These are phyloP conservation scores for Dryadula phaetusa DNA, from an alignment of 2,888 invertebrate genomes.

Conservation along the genomic window DNA sequence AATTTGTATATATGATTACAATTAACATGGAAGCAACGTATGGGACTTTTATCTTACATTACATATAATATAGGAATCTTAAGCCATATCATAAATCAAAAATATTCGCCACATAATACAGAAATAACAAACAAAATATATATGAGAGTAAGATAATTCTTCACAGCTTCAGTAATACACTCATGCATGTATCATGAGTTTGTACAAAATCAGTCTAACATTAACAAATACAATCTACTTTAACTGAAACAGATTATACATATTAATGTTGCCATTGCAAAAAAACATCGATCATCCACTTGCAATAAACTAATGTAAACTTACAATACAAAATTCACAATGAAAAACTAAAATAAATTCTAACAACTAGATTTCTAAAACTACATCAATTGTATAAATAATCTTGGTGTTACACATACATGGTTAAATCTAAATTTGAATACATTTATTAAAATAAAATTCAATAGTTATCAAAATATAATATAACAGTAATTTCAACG, in stretches of 20 bases:
- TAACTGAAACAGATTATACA: conserved; percentile 55
- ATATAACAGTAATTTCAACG: conserved; percentile 49
- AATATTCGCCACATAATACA: conserved; percentile 46
- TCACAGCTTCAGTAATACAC: conserved; percentile 38
- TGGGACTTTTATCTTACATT: conserved; percentile 61
- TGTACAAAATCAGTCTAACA: conserved; percentile 62
- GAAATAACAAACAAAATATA: conserved; percentile 32
- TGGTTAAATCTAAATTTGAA: conserved; percentile 36
- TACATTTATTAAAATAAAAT: conserved; percentile 48
- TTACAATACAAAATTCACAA: conserved; percentile 15
- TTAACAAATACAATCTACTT: conserved; percentile 61
- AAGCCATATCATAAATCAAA: conserved; percentile 48
- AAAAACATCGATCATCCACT: conserved; percentile 17
- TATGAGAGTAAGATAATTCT: conserved; percentile 30
- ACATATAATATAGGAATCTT: conserved; percentile 47
- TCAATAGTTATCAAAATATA: conserved; percentile 54
- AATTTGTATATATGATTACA: conserved; percentile 73
- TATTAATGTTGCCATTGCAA: conserved; percentile 59
- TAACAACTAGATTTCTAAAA: conserved; percentile 32
- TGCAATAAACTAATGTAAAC: conserved; percentile 48
- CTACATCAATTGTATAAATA: conserved; percentile 45
- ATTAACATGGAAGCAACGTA: conserved; percentile 77
- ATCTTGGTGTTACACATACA: conserved; percentile 32
- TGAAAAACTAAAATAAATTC: conserved; percentile 20
- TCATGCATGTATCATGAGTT: conserved; percentile 22